phyloP scores from a whole-genome alignment of 1,140 invertebrate species.

The Megalopta genalis region DNA sequence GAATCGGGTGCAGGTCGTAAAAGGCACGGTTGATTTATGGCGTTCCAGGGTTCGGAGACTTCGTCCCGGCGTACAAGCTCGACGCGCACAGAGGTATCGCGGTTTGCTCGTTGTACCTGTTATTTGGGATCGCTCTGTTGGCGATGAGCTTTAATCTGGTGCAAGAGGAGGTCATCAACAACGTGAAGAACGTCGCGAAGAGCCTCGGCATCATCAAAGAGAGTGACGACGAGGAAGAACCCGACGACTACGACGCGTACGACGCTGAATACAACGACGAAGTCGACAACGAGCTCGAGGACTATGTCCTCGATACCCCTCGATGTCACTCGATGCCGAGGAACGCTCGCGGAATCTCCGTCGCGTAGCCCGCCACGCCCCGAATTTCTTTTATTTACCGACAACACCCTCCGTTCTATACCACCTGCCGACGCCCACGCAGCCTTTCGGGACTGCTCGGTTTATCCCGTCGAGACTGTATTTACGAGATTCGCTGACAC shows the following conservation, averaged over 20 bases:
- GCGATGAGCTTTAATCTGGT: slow-evolving; percentile 99
- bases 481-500: too few relatives aligned
- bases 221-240: slow-evolving; percentile 84
- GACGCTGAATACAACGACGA: slow-evolving; percentile 71
- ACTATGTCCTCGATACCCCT: slow-evolving; percentile 46
- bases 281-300: slow-evolving; percentile 64
- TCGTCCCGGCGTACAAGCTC: slow-evolving; percentile 92
- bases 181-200: slow-evolving; percentile 90
- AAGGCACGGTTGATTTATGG: neutral
- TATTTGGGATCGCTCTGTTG: slow-evolving; percentile 97
- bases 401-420: neutral
- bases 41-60: slow-evolving; percentile 90
- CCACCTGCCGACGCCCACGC: too few relatives aligned
- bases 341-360: slow-evolving; percentile 34
- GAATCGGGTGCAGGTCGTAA: neutral
- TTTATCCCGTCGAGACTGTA: too few relatives aligned
- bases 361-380: neutral
- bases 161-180: slow-evolving; percentile 93
- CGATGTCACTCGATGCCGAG: slow-evolving; percentile 41
- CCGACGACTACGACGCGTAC: slow-evolving; percentile 74
- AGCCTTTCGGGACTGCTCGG: too few relatives aligned
- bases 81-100: slow-evolving; percentile 91
- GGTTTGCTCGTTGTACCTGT: slow-evolving; percentile 93
- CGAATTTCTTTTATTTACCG: slow-evolving; percentile 25
- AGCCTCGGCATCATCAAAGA: slow-evolving; percentile 91